phyloP scores from a whole-genome alignment of 2,888 invertebrate species.

The Cephus pulcher region DNA sequence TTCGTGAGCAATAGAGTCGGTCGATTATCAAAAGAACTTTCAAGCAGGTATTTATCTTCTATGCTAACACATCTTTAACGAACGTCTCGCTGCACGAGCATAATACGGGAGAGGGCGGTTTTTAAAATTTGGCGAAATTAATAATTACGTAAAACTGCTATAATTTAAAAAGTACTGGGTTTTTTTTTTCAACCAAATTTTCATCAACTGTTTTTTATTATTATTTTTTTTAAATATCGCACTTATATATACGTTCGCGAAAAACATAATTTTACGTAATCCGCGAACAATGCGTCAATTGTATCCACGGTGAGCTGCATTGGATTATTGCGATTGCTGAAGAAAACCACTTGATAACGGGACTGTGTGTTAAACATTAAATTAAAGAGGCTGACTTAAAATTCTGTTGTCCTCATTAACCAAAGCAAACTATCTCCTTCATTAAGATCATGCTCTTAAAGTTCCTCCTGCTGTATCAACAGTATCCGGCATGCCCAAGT shows the following conservation, averaged over 20 bases:
- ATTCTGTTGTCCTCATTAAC: constrained; percentile 25
- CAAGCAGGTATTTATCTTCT: not conserved
- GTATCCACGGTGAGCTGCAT: not conserved
- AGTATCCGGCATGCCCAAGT: constrained; percentile 14
- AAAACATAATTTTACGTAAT: too few relatives aligned
- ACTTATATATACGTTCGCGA: too few relatives aligned
- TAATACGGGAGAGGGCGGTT: too few relatives aligned
- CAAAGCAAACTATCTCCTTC: constrained; percentile 15
- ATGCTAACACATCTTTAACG: not conserved
- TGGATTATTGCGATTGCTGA: not conserved
- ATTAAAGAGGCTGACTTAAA: constrained; percentile 17
- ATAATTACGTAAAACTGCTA: too few relatives aligned
- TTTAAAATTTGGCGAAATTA: too few relatives aligned
- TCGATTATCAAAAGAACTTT: not conserved
- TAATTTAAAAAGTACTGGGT: too few relatives aligned
- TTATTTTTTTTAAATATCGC: too few relatives aligned
- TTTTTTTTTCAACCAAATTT: too few relatives aligned
- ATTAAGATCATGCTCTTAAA: constrained; percentile 14
- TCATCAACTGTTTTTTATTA: too few relatives aligned
- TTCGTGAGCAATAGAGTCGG: not conserved
- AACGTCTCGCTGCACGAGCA: too few relatives aligned
- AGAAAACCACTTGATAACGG: not conserved
- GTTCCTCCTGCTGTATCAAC: constrained; percentile 13
- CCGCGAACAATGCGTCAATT: too few relatives aligned
- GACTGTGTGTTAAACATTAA: not conserved